Base-by-base conservation (phyloP, 92 coral and sea anemone species). In the Epizoanthus rinbou region DNA sequence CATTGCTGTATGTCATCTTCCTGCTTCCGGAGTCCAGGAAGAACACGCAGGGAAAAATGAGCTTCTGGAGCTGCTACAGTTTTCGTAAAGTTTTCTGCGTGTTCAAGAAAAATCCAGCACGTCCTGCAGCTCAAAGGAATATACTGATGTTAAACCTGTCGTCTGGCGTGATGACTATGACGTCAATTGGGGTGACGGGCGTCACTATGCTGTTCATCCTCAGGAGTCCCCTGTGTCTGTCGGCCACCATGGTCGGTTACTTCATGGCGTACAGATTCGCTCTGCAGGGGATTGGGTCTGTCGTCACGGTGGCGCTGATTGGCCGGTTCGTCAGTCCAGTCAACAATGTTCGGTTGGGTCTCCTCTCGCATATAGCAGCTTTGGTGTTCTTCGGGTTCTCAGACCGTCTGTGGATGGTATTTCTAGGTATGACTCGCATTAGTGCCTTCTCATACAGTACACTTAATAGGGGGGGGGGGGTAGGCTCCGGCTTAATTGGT, bases 221-320 rank as follows among this genome's bases (percentile, higher is more conserved):
- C 60, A 86, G 91, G 15, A 90, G 92, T 22, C 97, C 97, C 8
- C 84, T 92, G 33, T 92, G 97, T 85, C 89, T 89, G 86, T 73
- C 87, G 11, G 92, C 94, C 24, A 92, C 84, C 28, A 83, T 90
- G n/a, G 80, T 92, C 21, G 97, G 97, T 2, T 92, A 92, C 69
- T 92, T 79, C 59, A 54, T 92, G 92, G 90, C 97, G 6, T 94
- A 93, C 74, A 84, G 95, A 62, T 91, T 93, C 84, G 88, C 92
- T 45, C 57, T 88, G 21, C 71, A 64, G 41, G 98, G 97, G 13
- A 25, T 93, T 24, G 98, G 98, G 0, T 90, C 93, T 15, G 95
- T 85, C 1, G 70, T 89, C 21, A 90, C 91, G 3, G 92, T 95
- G 5, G 79, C 84, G 39, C 11, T 91, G 14, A 72, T 95, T 60